Percentiles rank a stretch among this genome's conserved stretches.
Conservation (phyloP, 2,113 vertebrate genomes). For the Chlorodrepanis virens region DNA sequence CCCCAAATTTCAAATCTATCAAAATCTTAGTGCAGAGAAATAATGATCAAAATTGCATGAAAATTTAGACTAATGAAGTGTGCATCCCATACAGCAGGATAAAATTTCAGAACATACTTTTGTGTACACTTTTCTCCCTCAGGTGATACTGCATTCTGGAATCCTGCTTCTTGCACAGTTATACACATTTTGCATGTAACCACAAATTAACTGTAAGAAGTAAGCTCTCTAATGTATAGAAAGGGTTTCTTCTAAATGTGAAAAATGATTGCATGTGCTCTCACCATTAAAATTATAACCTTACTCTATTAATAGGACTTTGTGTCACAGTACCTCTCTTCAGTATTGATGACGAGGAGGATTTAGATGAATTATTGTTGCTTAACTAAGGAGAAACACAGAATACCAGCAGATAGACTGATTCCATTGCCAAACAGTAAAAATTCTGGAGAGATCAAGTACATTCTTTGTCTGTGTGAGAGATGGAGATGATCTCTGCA, state of each 20-base stretch:
- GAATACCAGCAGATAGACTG: background rate
- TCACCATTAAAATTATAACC: background rate
- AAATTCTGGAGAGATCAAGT: background rate
- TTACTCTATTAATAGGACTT: background rate
- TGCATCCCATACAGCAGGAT: background rate
- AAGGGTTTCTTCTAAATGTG: background rate
- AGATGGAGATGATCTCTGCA: background rate
- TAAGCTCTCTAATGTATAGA: background rate
- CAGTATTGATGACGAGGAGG: background rate
- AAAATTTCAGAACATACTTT: background rate
- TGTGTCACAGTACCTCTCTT: background rate
- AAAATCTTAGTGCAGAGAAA: background rate
- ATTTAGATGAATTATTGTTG: background rate
- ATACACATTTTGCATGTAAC: background rate
- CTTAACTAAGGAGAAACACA: background rate
- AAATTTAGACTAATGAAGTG: background rate
- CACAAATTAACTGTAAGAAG: background rate
- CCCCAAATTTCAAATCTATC: background rate
- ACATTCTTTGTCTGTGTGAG: background rate
- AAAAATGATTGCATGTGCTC: background rate
- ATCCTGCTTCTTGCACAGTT: background rate
- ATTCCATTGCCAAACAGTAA: background rate
- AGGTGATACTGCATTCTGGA: background rate
- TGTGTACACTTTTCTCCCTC: background rate
- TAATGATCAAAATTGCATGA: background rate